Percentiles rank a stretch among this genome's conserved stretches.
Conservation (phyloP, 2,888 invertebrate genomes). For the Mythimna loreyi region DNA sequence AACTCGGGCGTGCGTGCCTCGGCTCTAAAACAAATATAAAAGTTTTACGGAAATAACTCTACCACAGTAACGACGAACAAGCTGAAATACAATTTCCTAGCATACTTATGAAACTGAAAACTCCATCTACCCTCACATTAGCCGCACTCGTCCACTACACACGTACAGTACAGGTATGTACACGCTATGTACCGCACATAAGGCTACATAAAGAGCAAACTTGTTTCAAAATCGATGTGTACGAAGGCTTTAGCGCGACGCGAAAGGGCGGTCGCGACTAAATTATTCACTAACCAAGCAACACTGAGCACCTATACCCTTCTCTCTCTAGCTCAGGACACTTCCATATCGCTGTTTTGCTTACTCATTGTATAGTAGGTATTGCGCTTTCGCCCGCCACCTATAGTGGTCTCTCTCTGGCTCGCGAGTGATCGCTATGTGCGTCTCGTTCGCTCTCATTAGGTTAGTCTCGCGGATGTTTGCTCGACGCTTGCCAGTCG, state of each 20-base stretch:
- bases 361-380: slow-evolving; percentile 74
- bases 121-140: slow-evolving; percentile 21
- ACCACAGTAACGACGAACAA: slow-evolving; percentile 1
- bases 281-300: slow-evolving; percentile 86
- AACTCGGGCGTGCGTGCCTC: neutral
- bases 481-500: slow-evolving; percentile 88
- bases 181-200: slow-evolving; percentile 34
- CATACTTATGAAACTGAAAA: slow-evolving; percentile 4
- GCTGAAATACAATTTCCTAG: slow-evolving; percentile 34
- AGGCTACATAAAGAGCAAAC: slow-evolving; percentile 64
- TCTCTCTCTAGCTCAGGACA: slow-evolving; percentile 68
- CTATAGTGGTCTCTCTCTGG: slow-evolving; percentile 77
- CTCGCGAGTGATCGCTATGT: slow-evolving; percentile 57
- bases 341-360: slow-evolving; percentile 67
- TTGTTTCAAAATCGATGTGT: slow-evolving; percentile 72
- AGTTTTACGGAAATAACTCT: neutral
- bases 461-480: slow-evolving; percentile 88
- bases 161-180: neutral
- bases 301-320: slow-evolving; percentile 81
- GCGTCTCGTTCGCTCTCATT: slow-evolving; percentile 86
- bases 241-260: slow-evolving; percentile 62
- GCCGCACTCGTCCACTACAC: neutral
- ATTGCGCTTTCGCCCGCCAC: slow-evolving; percentile 89
- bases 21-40: neutral
- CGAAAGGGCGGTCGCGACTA: slow-evolving; percentile 87